These are phyloP conservation scores for Hyposmocoma kahamanoa DNA, from an alignment of 1,140 invertebrate species.

Conservation along the genomic window DNA sequence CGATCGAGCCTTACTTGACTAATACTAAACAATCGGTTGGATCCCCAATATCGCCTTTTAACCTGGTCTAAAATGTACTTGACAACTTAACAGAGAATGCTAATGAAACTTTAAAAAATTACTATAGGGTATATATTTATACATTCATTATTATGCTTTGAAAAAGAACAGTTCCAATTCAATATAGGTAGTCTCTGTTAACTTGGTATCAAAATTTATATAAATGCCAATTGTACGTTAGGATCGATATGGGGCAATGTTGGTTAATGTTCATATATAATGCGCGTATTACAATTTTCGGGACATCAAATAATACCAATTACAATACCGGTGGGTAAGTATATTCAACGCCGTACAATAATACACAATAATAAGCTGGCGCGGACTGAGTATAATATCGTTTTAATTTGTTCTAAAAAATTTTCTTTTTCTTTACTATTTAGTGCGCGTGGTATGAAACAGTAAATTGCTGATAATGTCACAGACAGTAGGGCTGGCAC, in stretches of 20 bases:
- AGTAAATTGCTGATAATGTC: too few species aligned
- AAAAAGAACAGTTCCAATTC: background rate
- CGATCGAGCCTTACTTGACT: slow-evolving; percentile 18
- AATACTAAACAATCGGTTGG: slow-evolving; percentile 12
- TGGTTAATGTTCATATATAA: slow-evolving; percentile 17
- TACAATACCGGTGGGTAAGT: slow-evolving; percentile 71
- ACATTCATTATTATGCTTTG: too few species aligned
- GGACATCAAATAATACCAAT: slow-evolving; percentile 64
- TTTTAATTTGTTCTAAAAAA: too few species aligned
- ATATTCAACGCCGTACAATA: slow-evolving; percentile 44
- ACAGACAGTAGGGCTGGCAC: too few species aligned
- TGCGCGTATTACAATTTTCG: slow-evolving; percentile 51
- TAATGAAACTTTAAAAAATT: too few species aligned
- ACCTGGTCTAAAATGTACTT: too few species aligned
- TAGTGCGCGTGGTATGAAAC: too few species aligned
- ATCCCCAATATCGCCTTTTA: too few species aligned
- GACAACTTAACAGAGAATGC: background rate
- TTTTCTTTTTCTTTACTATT: too few species aligned
- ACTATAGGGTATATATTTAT: too few species aligned
- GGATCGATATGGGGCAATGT: background rate
- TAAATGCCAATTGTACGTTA: too few species aligned
- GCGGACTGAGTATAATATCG: background rate
- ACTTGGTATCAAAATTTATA: too few species aligned
- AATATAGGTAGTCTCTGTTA: background rate
- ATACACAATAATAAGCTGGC: slow-evolving; percentile 20